Conservation (phyloP, 2,113 vertebrate genomes). For the Hiodon tergisus region DNA sequence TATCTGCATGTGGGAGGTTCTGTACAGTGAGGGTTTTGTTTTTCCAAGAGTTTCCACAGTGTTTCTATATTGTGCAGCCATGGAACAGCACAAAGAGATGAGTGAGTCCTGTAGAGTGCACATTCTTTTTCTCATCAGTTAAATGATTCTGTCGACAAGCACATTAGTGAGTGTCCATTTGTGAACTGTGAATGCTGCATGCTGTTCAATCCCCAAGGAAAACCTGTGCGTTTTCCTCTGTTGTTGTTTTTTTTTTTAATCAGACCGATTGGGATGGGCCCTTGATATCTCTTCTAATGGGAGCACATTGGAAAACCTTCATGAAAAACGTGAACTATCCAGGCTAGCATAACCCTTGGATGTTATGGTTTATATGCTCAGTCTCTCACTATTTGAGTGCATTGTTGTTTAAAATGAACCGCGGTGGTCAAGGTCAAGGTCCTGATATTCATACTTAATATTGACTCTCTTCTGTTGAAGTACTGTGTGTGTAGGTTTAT, state of each 20-base stretch:
- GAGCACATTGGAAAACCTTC: neutral
- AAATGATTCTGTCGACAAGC: neutral
- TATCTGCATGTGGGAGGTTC: neutral
- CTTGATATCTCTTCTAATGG: neutral
- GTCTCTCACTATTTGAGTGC: too few species aligned
- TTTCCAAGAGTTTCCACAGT: neutral
- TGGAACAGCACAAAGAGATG: neutral
- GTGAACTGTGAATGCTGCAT: neutral
- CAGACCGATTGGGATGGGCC: neutral
- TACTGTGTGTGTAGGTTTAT: too few species aligned
- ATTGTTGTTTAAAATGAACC: too few species aligned
- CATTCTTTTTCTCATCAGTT: neutral
- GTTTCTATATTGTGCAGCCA: neutral
- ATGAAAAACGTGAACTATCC: neutral
- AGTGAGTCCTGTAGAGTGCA: neutral
- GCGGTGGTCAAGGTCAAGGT: too few species aligned
- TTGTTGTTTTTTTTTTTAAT: neutral
- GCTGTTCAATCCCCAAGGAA: neutral
- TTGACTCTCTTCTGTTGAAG: too few species aligned
- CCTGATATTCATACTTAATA: too few species aligned
- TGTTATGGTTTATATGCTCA: too few species aligned
- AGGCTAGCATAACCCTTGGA: too few species aligned
- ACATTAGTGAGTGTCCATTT: neutral
- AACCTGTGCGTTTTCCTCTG: neutral
- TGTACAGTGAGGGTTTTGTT: neutral